Conservation (phyloP, 2,113 vertebrate genomes). For the Sinocyclocheilus anshuiensis region DNA sequence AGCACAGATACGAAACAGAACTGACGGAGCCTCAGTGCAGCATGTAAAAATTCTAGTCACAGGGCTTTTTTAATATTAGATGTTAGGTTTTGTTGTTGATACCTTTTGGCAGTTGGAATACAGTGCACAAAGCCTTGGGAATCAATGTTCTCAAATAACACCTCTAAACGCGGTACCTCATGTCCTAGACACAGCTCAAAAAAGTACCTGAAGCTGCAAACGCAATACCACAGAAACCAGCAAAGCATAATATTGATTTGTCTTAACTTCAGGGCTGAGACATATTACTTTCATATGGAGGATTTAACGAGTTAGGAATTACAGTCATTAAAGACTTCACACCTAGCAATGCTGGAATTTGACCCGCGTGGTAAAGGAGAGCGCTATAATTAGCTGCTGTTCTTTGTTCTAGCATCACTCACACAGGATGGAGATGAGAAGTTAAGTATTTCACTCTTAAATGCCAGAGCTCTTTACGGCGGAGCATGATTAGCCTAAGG, state of each 20-base stretch:
- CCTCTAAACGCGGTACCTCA: neutral
- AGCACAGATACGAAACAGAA: neutral
- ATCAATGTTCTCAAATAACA: constrained; percentile 14
- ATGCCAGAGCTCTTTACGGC: constrained; percentile 61
- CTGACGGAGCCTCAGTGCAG: neutral
- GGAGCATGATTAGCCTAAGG: constrained; percentile 70
- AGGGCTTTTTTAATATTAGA: neutral
- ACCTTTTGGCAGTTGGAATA: neutral
- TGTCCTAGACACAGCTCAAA: neutral
- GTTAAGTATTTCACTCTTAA: constrained; percentile 64
- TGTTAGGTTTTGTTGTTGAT: neutral
- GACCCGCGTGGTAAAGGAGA: constrained; percentile 53
- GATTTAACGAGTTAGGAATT: constrained; percentile 6
- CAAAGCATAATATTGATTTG: constrained; percentile 22
- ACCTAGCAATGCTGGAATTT: constrained; percentile 31
- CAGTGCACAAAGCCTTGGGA: neutral
- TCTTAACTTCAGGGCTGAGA: constrained; percentile 4
- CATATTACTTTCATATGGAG: neutral
- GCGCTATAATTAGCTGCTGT: constrained; percentile 59
- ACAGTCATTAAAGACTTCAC: constrained; percentile 28
- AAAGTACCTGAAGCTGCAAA: neutral
- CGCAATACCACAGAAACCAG: neutral
- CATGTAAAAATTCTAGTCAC: neutral
- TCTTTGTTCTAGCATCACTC: constrained; percentile 60
- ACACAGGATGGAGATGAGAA: constrained; percentile 63